Conservation (phyloP, 2,888 invertebrate species). For the Eudasyphora cyanicolor region DNA sequence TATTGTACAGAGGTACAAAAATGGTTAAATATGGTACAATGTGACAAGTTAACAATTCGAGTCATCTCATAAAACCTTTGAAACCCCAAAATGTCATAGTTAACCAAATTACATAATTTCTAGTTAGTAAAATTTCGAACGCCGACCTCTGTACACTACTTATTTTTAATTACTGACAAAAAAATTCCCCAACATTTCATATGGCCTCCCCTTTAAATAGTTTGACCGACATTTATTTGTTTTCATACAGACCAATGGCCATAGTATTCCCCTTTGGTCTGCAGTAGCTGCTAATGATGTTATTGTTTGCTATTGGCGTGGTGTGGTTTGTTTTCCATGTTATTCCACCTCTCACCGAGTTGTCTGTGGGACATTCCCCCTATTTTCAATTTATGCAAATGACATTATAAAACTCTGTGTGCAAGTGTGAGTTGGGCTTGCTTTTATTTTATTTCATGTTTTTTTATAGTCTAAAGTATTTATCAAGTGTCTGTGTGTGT, state of each 20-base stretch:
- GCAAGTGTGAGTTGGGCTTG: not conserved
- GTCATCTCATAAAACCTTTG: too few species aligned
- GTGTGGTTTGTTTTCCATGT: not conserved
- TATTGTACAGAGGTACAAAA: too few species aligned
- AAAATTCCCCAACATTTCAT: not conserved
- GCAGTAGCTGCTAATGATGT: not conserved
- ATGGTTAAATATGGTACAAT: too few species aligned
- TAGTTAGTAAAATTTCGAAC: too few species aligned
- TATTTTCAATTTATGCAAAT: slow-evolving; percentile 40
- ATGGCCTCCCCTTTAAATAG: not conserved
- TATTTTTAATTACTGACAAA: too few species aligned
- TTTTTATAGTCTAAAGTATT: slow-evolving; percentile 3
- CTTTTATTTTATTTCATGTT: not conserved
- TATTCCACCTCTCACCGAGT: not conserved
- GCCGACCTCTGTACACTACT: too few species aligned
- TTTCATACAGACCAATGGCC: not conserved
- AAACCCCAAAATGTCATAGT: too few species aligned
- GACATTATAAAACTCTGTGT: slow-evolving; percentile 26
- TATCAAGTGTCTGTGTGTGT: not conserved
- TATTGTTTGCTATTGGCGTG: slow-evolving; percentile 5
- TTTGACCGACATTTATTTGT: not conserved
- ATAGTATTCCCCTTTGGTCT: not conserved
- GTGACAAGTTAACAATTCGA: too few species aligned
- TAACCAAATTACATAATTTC: too few species aligned
- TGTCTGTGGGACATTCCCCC: not conserved